phyloP scores from a whole-genome alignment of 2,113 vertebrate species.

The Otolemur garnettii region DNA sequence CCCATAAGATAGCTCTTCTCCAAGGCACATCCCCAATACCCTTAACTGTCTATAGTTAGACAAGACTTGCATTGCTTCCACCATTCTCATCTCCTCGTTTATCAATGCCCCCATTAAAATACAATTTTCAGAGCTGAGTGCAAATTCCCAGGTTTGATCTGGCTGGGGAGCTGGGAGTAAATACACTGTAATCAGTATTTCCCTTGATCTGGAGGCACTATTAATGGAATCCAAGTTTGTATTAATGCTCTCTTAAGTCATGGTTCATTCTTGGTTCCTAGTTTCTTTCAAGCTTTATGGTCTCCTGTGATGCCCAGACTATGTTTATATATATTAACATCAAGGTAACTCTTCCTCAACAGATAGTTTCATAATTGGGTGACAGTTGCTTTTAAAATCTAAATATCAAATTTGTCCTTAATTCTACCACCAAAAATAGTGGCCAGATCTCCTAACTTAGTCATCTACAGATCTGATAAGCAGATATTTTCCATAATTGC shows the following conservation, averaged over 20 bases:
- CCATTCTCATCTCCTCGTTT: background rate
- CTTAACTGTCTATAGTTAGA: background rate
- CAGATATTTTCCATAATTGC: background rate
- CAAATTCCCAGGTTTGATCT: conserved; percentile 27
- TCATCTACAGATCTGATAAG: background rate
- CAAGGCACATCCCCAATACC: background rate
- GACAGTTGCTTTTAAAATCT: background rate
- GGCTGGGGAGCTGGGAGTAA: background rate
- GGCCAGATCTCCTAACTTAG: background rate
- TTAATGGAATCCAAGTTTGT: conserved; percentile 7
- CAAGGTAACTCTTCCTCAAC: conserved; percentile 1
- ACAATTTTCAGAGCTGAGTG: background rate
- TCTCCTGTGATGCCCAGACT: background rate
- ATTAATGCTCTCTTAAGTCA: background rate
- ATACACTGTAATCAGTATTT: background rate
- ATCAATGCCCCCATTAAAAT: background rate
- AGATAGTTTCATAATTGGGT: conserved; percentile 23
- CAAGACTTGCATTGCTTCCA: background rate
- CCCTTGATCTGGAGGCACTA: conserved; percentile 45
- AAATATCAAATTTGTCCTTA: conserved; percentile 36
- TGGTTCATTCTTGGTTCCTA: background rate
- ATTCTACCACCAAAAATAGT: background rate
- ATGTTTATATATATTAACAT: conserved; percentile 21
- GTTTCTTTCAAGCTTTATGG: background rate
- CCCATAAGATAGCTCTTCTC: background rate